phyloP scores from a whole-genome alignment of 2,113 vertebrate species.

The Silurus meridionalis region DNA sequence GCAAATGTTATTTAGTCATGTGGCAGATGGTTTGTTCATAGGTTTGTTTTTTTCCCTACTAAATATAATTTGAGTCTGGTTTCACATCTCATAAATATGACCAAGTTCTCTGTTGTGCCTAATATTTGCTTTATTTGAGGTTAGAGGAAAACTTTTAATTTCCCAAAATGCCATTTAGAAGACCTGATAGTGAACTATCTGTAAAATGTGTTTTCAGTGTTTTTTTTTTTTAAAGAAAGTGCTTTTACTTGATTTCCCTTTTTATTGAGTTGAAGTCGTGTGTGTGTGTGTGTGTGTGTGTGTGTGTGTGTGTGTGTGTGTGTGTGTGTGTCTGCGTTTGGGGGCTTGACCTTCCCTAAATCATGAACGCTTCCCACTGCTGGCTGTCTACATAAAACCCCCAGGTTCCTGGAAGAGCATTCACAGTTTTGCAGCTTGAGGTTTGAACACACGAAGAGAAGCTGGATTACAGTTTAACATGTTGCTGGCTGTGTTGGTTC shows the following conservation, averaged over 20 bases:
- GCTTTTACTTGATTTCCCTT: conserved; percentile 9
- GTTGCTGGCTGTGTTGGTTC: conserved; percentile 22
- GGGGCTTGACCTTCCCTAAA: conserved; percentile 22
- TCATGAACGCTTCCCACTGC: conserved; percentile 34
- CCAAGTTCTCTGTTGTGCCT: not conserved
- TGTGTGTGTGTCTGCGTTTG: not conserved
- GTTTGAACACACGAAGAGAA: conserved; percentile 1
- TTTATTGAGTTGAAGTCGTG: not conserved
- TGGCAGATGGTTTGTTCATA: not conserved
- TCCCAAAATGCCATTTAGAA: not conserved
- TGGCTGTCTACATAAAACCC: conserved; percentile 36
- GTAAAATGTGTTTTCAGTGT: too few species aligned
- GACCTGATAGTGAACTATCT: not conserved
- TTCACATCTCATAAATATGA: not conserved
- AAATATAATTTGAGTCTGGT: not conserved
- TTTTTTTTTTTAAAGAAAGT: not conserved
- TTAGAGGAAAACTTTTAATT: not conserved
- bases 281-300: not conserved
- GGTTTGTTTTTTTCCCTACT: not conserved
- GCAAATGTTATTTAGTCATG: not conserved
- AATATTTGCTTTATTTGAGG: not conserved
- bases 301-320: too few species aligned
- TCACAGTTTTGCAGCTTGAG: not conserved
- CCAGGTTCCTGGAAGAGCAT: conserved; percentile 16
- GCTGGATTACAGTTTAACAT: conserved; percentile 38